phyloP scores from a whole-genome alignment of 2,888 invertebrate species.

The Odontomyia ornata region DNA sequence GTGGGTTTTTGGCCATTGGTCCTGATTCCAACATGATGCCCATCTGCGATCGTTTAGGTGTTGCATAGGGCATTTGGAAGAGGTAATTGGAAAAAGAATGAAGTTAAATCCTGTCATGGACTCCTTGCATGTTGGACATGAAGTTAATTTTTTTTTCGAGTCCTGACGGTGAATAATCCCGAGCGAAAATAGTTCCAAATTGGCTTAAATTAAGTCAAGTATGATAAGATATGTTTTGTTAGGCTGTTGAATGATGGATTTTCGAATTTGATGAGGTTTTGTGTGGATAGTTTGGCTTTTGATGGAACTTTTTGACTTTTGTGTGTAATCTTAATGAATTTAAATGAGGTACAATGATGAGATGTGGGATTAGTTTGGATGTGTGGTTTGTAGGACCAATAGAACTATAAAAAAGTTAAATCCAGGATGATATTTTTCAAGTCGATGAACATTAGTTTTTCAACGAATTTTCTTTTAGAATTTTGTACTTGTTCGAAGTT shows the following conservation, averaged over 20 bases:
- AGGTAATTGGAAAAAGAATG: neutral
- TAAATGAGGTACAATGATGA: conserved; percentile 57
- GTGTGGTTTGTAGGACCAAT: conserved; percentile 14
- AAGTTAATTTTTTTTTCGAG: neutral
- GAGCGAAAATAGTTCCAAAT: conserved; percentile 57
- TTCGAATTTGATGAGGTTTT: conserved; percentile 9
- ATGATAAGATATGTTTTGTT: conserved; percentile 51
- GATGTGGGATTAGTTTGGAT: conserved; percentile 48
- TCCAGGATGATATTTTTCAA: conserved; percentile 1
- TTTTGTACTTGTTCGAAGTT: too few relatives aligned
- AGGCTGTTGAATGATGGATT: conserved; percentile 36
- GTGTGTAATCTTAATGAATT: conserved; percentile 57
- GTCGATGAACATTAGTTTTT: conserved; percentile 18
- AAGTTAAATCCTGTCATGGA: conserved; percentile 19
- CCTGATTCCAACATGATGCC: conserved; percentile 1
- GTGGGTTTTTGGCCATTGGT: conserved; percentile 1
- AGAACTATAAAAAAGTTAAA: neutral
- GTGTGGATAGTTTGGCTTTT: conserved; percentile 32
- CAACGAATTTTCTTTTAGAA: too few relatives aligned
- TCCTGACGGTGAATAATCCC: conserved; percentile 41
- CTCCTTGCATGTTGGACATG: neutral
- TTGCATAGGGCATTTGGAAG: neutral
- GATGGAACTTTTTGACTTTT: conserved; percentile 56
- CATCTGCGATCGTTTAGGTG: conserved; percentile 16
- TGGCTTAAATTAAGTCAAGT: conserved; percentile 65